Percentiles rank a stretch among this genome's conserved stretches.
Evolutionary conservation across 2,888 invertebrate species (phyloP).

Genomic region (Steinernema hermaphroditum): DNA sequence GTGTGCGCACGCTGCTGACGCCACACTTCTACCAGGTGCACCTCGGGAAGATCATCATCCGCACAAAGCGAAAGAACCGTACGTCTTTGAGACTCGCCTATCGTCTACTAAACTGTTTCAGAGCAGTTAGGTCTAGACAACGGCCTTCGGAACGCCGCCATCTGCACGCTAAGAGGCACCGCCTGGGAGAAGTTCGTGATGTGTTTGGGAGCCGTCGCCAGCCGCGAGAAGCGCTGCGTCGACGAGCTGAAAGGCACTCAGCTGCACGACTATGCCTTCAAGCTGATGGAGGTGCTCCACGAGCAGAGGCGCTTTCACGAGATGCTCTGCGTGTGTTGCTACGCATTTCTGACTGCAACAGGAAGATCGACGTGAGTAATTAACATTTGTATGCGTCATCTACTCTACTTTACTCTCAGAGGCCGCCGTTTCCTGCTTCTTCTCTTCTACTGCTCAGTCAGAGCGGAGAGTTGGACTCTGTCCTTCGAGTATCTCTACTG

Average conservation of each 20-base stretch:
- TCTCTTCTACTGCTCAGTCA: constrained; percentile 55
- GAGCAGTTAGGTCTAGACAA: constrained; percentile 23
- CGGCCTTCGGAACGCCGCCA: constrained; percentile 7
- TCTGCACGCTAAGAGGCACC: constrained; percentile 33
- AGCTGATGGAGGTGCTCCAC: constrained; percentile 54
- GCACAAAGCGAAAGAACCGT: constrained; percentile 17
- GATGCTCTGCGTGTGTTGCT: constrained; percentile 59
- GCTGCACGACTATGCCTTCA: constrained; percentile 62
- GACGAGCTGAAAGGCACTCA: constrained; percentile 29
- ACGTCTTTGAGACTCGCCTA: neutral
- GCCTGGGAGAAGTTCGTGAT: constrained; percentile 52
- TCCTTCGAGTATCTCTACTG: constrained; percentile 63
- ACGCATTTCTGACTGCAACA: constrained; percentile 59
- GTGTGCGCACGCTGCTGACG: constrained; percentile 55
- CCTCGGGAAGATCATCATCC: constrained; percentile 28
- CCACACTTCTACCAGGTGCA: constrained; percentile 62
- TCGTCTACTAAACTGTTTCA: constrained; percentile 34
- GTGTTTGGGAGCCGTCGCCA: constrained; percentile 49
- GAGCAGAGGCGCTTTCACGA: constrained; percentile 45
- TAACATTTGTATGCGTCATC: neutral
- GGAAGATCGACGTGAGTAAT: too few relatives aligned
- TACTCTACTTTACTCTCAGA: too few relatives aligned
- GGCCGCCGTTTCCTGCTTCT: constrained; percentile 53
- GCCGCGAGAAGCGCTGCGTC: constrained; percentile 32
- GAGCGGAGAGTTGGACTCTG: constrained; percentile 54